Base-by-base conservation (phyloP, 2,113 vertebrate genomes). In the Calidris pygmaea region DNA sequence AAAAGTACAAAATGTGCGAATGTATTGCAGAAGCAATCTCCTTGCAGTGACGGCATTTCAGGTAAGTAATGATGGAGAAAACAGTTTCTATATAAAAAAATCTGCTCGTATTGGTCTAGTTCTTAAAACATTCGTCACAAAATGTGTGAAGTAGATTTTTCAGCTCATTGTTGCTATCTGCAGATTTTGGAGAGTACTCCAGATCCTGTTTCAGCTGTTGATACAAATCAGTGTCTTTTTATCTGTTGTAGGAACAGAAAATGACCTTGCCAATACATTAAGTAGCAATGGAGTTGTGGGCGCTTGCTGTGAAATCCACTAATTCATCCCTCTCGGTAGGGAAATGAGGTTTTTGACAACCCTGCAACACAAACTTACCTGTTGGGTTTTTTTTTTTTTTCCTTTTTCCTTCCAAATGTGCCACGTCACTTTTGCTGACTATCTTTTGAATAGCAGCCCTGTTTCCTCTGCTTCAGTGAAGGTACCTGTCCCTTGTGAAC, bases 301-400 rank as follows among this genome's bases (percentile, higher is more conserved):
- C 35, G 37, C 45, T 82, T 84, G 60, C 70, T 91, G 74, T 65
- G 91, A 95, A 91, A 94, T 60, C 34, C 53, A 52, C 52, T 55
- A 63, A 74, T 78, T 93, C 50, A 67, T 72, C 60, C 65, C 20
- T 81, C 39, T 37, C 21, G 11, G 8, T 1, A 48, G 56, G 48
- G 18, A 91, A 78, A 63, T 17, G 3, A 84, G 15, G 11, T 83
- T 79, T 86, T 56, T 73, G 26, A 41, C 50, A 90, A 52, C 16
- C 29, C 9, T 2, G 21, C 59, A 20, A 53, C 37, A 70, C 26
- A 60, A 21, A 19, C 17, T 48, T 55, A 35, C 10, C 11, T 39
- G 14, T 53, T 52, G 24, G 24, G 48, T 12, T 50, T 48, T 12
- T 50, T 58, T 58, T 19, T 13, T 17, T 50, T 12, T 21, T 6